Base-by-base conservation (phyloP, 2,888 invertebrate species). In the Drosophila prolongata region DNA sequence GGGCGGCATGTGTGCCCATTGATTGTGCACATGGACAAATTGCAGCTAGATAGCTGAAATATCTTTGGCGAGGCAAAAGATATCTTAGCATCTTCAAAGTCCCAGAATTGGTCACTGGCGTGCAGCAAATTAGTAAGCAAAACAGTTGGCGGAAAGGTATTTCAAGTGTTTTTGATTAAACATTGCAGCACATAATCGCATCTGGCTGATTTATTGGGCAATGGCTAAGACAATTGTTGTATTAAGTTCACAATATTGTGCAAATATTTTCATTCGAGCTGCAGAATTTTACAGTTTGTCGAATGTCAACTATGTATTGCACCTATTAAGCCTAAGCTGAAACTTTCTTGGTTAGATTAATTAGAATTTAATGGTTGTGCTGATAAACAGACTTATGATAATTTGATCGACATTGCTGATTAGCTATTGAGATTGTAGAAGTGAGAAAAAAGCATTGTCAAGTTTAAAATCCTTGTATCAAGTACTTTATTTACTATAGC, bases 11-110 rank as follows among this genome's bases (percentile, higher is more conserved):
- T 71, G 64, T 16, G 9, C 14, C 43, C n/a, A 37, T 35, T 49
- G 35, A 62, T 42, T 14, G 52, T 70, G 70, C 79, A 67, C 76
- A 60, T 77, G 62, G 87, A 82, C 81, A 82, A 82, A 82, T 82
- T 84, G 87, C 82, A 84, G 68, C 60, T 75, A 75, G 67, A 79
- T 71, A 70, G 61, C 61, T 56, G 55, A 72, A 68, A 81, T 75
- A 69, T 78, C 54, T 64, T 60, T 52, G 82, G 74, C 46, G 16
- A 57, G 52, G 53, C 62, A 34, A 46, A 42, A 55, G 67, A 86
- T 83, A 62, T 19, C 24, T 61, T 64, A 40, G 64, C 54, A 57
- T 62, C 77, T 47, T 13, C 11, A 19, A 27, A 19, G n/a, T 56
- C 10, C 34, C 40, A 8, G 37, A 47, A 42, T 47, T 14, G 38